These are phyloP conservation scores for Halcyon chelicuti DNA, from an alignment of 2,797 vertebrate genomes.

Conservation along the genomic window DNA sequence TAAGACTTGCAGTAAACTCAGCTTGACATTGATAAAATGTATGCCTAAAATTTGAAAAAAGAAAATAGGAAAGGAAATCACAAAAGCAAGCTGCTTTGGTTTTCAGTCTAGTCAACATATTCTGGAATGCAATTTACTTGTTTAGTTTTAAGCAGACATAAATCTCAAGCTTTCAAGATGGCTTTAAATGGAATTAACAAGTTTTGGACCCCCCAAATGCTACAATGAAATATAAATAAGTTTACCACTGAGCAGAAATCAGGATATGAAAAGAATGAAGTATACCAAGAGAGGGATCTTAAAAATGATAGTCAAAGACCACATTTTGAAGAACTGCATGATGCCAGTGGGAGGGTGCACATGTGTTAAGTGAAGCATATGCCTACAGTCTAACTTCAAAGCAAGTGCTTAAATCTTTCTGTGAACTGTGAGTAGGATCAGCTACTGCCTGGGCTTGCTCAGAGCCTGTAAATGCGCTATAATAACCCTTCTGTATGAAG, in stretches of 20 bases:
- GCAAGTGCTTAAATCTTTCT: neutral
- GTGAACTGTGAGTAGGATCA: neutral
- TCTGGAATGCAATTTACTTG: neutral
- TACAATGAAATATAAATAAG: neutral
- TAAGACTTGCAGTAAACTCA: conserved; percentile 1
- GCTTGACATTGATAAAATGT: neutral
- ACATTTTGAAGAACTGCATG: neutral
- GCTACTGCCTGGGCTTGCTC: neutral
- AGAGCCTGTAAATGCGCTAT: neutral
- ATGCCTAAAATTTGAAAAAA: conserved; percentile 29
- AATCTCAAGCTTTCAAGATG: neutral
- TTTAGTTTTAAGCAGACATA: neutral
- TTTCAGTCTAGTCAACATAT: neutral
- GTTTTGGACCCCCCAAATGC: neutral
- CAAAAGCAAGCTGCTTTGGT: neutral
- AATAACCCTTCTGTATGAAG: neutral
- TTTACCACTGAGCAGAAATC: neutral
- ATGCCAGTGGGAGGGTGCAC: neutral
- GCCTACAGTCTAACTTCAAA: neutral
- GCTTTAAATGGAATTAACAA: neutral
- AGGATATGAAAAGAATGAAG: neutral
- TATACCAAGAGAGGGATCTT: neutral
- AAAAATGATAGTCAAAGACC: neutral
- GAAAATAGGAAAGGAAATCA: neutral
- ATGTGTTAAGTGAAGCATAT: neutral